phyloP scores from a whole-genome alignment of 2,888 invertebrate genomes.

The Macaria notata region DNA sequence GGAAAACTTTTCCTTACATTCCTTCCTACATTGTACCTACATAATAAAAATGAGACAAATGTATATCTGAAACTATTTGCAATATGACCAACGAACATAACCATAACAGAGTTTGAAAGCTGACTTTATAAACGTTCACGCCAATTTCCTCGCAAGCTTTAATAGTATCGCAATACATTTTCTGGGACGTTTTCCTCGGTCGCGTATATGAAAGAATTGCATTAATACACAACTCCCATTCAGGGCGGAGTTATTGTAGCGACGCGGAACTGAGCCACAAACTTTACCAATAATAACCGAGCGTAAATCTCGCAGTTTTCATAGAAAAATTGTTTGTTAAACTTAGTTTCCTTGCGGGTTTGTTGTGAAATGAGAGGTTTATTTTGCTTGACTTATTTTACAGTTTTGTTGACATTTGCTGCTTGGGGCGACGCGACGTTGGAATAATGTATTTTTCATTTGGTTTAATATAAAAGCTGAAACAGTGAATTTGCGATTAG shows the following conservation, averaged over 20 bases:
- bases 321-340: conserved; percentile 39
- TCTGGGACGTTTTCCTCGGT: not conserved
- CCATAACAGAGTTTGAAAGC: no score
- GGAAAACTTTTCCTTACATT: no score
- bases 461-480: no score
- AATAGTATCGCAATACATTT: not conserved
- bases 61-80: no score
- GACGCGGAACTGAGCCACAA: conserved; percentile 28
- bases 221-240: conserved; percentile 30
- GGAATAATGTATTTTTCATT: no score
- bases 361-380: conserved; percentile 11
- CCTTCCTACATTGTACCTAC: no score
- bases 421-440: no score
- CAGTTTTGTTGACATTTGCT: no score
- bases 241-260: conserved; percentile 29
- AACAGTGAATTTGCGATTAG: no score
- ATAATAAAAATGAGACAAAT: no score
- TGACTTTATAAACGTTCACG: not conserved
- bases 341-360: conserved; percentile 19
- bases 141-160: not conserved
- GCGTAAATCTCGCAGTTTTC: conserved; percentile 50
- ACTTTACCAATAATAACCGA: conserved; percentile 57
- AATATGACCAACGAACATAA: no score
- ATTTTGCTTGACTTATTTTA: conserved; percentile 6
- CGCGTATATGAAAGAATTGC: conserved; percentile 28